Base-by-base conservation (phyloP, 2,888 invertebrate species). In the Anorthoa munda region DNA sequence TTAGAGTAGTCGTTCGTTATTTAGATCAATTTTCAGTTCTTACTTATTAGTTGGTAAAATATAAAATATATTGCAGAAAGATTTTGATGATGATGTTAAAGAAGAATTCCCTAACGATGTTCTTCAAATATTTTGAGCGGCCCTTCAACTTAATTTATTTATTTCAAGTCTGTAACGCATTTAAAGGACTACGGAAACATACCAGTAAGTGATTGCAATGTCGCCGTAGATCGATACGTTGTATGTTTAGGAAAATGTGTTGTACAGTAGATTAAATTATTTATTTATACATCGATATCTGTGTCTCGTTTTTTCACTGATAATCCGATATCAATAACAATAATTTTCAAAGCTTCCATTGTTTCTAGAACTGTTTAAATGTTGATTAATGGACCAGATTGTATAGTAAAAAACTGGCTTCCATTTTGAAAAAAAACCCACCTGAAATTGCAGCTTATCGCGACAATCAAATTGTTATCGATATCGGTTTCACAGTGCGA, bases 131-230 rank as follows among this genome's bases (percentile, higher is more conserved):
- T 65, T 21, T 58, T 68, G 53, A 65, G 64, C 64, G 51, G 48
- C 26, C 23, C 66, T 81, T 59, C 75, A 79, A 65, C 78, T 69
- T 66, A 7, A 77, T 84, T 79, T 84, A 59, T 85, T 83, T 72
- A 83, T 94, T 96, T 95, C 95, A 95, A 96, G 95, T 95, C 95
- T 95, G 94, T 91, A 85, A 92, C 94, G 76, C 93, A 91, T 88
- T 89, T 94, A 91, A 94, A 92, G 93, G 95, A 95, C 84, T 94
- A 92, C 84, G 91, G 91, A 82, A 91, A 92, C 76, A 87, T 94
- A 68, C 93, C 94, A 86, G 95, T 95, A 93, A 95, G 95, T 95
- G 66, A 70, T 75, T 84, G 69, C 73, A 59, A 66, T 75, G 73
- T 11, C 76, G 73, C 72, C 71, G 72, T 79, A 79, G 77, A 68